Evolutionary conservation across 2,888 invertebrate genomes (phyloP), one percentile per base, ranked within the genome.

Genomic region (Tridacna gigas): DNA sequence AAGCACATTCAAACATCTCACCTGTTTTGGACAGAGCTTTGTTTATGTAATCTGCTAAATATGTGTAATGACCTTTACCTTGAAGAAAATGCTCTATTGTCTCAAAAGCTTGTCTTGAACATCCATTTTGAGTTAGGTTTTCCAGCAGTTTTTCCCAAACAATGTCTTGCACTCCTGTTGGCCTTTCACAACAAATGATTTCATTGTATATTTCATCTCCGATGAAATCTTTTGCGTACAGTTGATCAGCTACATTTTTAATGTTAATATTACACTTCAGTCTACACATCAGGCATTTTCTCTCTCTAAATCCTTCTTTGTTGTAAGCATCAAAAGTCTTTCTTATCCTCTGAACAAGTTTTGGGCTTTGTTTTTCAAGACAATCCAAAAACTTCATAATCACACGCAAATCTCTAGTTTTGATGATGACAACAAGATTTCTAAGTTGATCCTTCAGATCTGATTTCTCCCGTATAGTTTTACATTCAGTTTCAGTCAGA

Each of bases 401-500:
- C 11, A 71, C 47, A 0, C 2, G 15, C 51, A 71, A 51, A 47
- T 71, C 71, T n/a, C 71, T 28, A 15, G 71, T 51, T 13, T 47
- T 71, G 5, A 71, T 51, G n/a, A 51, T 51, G 15, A 51, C 25
- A 20, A 71, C 51, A 45, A 71, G 71, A 25, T 51, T 51, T 11
- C 71, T 22, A 9, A 71, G 15, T 51, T 71, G 71, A 25, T 71
- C 71, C 51, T 71, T 71, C 25, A 48, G 51, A 51, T 71, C 71
- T 48, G 51, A 48, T 48, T 51, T 71, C 48, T 71, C 71, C 22
- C 71, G 71, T 22, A 71, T 71, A 22, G 71, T 71, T 71, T 51
- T 48, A 26, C 71, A 51, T 51, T 71, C 71, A n/a, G 48, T 51
- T 51, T 71, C 71, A 25, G 71, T 71, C 26, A 71, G 51, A 71